Conservation (phyloP, 2,113 vertebrate species). For the Elephas maximus region DNA sequence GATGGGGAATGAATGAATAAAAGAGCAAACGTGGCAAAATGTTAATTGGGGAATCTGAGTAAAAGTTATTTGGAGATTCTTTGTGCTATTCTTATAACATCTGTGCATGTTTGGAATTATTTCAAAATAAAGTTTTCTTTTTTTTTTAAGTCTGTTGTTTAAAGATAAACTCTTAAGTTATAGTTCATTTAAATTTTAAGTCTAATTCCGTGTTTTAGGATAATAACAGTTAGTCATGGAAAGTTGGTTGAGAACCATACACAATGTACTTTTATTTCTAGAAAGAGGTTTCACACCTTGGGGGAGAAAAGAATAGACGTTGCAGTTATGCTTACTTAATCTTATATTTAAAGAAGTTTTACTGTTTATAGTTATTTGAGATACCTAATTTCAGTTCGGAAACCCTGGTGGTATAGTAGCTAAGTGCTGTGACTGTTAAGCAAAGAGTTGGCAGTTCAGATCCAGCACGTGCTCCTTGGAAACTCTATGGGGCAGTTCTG, state of each 20-base stretch:
- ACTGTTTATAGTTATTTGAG: neutral
- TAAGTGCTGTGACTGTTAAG: no score
- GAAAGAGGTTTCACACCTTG: neutral
- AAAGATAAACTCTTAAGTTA: neutral
- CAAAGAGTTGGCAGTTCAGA: no score
- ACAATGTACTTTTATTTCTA: neutral
- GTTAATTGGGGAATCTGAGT: neutral
- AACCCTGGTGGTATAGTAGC: no score
- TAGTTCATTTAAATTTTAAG: slow-evolving; percentile 16
- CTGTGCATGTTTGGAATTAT: slow-evolving; percentile 8
- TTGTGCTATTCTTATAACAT: neutral
- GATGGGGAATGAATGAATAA: neutral
- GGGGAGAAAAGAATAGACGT: neutral
- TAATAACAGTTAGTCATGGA: neutral
- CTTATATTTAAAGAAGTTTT: slow-evolving; percentile 14
- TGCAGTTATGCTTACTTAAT: neutral
- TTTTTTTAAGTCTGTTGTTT: neutral
- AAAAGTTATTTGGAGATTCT: neutral
- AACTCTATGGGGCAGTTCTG: no score
- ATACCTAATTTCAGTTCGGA: neutral
- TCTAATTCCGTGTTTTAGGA: neutral
- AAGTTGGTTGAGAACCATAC: neutral
- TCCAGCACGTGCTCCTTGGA: no score
- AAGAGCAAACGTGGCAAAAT: neutral
- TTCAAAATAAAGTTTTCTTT: neutral